phyloP scores from a whole-genome alignment of 2,888 invertebrate species.

The Polymixis flavicincta region DNA sequence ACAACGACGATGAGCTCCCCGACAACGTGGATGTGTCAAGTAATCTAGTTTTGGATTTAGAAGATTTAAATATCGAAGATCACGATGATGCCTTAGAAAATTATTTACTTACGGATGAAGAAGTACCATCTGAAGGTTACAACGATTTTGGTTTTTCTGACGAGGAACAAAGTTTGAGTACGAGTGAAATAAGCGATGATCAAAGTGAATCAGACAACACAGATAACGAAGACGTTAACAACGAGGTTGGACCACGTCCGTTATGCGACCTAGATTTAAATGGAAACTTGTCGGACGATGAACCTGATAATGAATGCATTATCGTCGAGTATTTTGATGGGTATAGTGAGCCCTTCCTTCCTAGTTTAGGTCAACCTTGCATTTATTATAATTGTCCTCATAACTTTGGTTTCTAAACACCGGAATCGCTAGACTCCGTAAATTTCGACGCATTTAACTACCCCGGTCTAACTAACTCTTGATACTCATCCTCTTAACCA shows the following conservation, averaged over 20 bases:
- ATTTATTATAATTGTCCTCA: too few species aligned
- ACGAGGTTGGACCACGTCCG: too few species aligned
- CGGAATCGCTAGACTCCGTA: neutral
- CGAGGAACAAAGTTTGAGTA: too few species aligned
- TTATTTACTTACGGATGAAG: too few species aligned
- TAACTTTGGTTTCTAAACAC: neutral
- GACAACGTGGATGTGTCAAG: neutral
- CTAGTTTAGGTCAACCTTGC: too few species aligned
- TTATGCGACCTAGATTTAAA: too few species aligned
- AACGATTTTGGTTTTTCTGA: neutral
- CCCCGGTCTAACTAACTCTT: neutral
- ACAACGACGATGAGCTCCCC: neutral
- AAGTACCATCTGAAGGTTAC: neutral
- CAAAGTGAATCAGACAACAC: too few species aligned
- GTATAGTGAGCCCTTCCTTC: too few species aligned
- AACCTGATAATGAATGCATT: neutral
- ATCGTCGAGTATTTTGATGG: neutral
- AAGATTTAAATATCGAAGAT: neutral
- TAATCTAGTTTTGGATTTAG: neutral
- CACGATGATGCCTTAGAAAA: neutral
- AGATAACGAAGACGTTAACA: too few species aligned
- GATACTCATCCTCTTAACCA: neutral
- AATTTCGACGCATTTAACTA: too few species aligned
- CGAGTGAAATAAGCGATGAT: neutral
- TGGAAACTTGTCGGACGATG: neutral